A percentile compares a stretch with the other conserved stretches of the same genome.
These are phyloP conservation scores for Polia nebulosa DNA, from an alignment of 2,888 invertebrate genomes.

Conservation along the genomic window DNA sequence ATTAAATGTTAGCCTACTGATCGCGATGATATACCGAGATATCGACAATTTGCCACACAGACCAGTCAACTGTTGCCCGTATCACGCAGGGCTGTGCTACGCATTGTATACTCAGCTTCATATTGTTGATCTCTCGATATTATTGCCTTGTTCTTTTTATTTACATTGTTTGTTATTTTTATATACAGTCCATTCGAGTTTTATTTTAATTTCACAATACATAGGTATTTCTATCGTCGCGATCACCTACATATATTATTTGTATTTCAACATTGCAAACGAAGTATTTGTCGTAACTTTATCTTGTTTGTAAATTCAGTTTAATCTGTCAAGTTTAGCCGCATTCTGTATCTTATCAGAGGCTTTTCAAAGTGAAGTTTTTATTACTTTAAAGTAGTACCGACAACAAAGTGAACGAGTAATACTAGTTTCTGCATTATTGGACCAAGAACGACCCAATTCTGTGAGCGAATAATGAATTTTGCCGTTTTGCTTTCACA, in stretches of 20 bases:
- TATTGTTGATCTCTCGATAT: no score
- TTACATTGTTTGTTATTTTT: no score
- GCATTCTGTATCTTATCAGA: constrained; percentile 41
- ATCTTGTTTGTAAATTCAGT: constrained; percentile 18
- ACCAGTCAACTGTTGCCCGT: no score
- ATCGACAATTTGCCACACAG: no score
- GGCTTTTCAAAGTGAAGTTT: constrained; percentile 47
- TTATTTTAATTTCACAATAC: no score
- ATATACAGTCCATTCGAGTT: no score
- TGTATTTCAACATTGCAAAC: constrained; percentile 6
- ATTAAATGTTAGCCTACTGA: neutral
- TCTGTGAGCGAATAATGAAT: constrained; percentile 67
- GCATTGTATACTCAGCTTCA: no score
- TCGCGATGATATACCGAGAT: no score
- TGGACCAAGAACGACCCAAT: constrained; percentile 67
- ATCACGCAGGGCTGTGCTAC: no score
- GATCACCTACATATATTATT: no score
- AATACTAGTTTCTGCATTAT: constrained; percentile 71
- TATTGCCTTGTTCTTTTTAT: no score
- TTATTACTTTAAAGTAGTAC: constrained; percentile 41
- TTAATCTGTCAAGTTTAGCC: constrained; percentile 20
- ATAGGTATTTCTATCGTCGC: no score
- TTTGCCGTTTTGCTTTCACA: constrained; percentile 70
- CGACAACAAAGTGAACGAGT: constrained; percentile 66
- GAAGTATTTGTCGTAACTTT: constrained; percentile 11